Conservation (phyloP, 2,113 vertebrate species). For the Protobothrops mucrosquamatus region DNA sequence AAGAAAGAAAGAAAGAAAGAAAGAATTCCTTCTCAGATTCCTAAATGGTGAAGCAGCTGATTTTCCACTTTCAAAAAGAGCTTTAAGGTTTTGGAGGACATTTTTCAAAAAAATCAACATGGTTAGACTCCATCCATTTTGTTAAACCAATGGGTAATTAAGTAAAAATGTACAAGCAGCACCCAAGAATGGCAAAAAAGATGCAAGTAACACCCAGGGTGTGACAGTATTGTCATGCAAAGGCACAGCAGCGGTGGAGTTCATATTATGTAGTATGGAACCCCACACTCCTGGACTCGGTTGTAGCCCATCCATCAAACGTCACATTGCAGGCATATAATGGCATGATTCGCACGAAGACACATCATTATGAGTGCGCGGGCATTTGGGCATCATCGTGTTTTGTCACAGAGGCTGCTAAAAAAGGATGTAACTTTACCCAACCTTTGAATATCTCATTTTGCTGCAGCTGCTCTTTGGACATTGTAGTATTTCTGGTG, state of each 20-base stretch:
- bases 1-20: no score
- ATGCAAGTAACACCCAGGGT: not conserved
- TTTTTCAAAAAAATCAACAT: not conserved
- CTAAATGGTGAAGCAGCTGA: not conserved
- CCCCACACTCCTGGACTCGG: not conserved
- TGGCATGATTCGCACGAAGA: not conserved
- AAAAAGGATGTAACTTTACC: not conserved
- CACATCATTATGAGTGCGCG: not conserved
- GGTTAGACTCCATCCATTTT: not conserved
- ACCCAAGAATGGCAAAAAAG: not conserved
- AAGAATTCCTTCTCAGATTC: not conserved
- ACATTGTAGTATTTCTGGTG: not conserved
- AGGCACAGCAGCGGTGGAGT: not conserved
- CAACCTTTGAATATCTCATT: not conserved
- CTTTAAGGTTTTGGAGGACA: not conserved
- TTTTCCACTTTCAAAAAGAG: not conserved
- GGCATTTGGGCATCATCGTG: not conserved
- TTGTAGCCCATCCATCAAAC: not conserved
- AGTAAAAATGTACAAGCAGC: not conserved
- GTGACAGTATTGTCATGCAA: not conserved
- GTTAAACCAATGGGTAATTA: not conserved
- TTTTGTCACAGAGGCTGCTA: not conserved
- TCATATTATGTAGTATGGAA: not conserved
- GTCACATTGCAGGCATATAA: not conserved
- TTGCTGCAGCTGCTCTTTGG: not conserved